Conservation (phyloP, 2,797 vertebrate genomes). For the Odontamblyopus lacepedii region DNA sequence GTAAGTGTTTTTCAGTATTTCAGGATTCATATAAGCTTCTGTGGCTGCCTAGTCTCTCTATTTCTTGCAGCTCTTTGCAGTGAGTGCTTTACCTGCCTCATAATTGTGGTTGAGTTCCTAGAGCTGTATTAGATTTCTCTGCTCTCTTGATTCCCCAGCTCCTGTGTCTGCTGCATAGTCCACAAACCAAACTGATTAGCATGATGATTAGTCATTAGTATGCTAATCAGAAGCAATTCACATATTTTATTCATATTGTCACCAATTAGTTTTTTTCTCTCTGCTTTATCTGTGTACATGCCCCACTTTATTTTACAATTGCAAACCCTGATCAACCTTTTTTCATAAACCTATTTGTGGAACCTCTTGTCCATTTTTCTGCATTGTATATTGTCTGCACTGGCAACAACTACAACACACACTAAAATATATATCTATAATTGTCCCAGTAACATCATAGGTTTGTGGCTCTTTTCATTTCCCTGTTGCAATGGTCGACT, state of each 20-base stretch:
- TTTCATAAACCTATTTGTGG: not conserved
- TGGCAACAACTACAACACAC: not conserved
- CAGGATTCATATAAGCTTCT: not conserved
- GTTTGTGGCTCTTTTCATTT: conserved; percentile 14
- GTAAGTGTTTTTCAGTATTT: not conserved
- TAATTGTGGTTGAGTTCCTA: conserved; percentile 10
- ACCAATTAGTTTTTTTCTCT: conserved; percentile 59
- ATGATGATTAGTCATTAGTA: conserved; percentile 77
- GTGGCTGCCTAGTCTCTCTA: not conserved
- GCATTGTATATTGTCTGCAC: not conserved
- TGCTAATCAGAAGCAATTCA: conserved; percentile 75
- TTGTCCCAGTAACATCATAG: conserved; percentile 35
- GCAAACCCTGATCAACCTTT: conserved; percentile 29
- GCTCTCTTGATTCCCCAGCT: conserved; percentile 35
- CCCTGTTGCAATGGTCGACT: conserved; percentile 11
- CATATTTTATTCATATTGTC: conserved; percentile 78
- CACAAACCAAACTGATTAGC: conserved; percentile 77
- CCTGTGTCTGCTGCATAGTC: conserved; percentile 50
- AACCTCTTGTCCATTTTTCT: not conserved
- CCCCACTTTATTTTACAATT: conserved; percentile 38
- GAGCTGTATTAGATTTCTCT: conserved; percentile 30
- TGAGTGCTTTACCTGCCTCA: conserved; percentile 15
- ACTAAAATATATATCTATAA: not conserved
- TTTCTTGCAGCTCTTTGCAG: conserved; percentile 12
- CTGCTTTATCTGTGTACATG: conserved; percentile 49